Base-by-base conservation (phyloP, 2,888 invertebrate genomes). In the Bimastos eiseni region DNA sequence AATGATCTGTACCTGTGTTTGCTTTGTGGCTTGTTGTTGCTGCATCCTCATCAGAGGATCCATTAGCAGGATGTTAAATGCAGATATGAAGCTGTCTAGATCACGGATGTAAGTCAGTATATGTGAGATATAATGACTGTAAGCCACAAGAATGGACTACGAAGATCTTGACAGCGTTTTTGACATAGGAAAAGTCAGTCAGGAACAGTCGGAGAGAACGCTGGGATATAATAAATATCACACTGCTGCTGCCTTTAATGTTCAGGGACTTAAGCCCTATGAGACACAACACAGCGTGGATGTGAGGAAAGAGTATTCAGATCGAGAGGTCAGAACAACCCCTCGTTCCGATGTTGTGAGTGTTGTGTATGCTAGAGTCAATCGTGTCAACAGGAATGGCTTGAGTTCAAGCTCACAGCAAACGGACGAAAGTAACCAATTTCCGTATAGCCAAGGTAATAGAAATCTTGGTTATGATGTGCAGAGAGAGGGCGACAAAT, bases 81-180 rank as follows among this genome's bases (percentile, higher is more conserved):
- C 24, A 55, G 55, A 44, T 44, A 19, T 55, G 55, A 55, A 24
- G 17, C 8, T n/a, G 30, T 70, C 70, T 70, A 70, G 70, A 30
- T 8, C 0, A 70, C 70, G 70, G 70, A 70, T 70, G 70, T 70
- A 13, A 4, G 17, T n/a, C 2, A 1, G 30, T n/a, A n/a, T 8
- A 70, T 70, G 70, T 8, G 8, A 70, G 70, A n/a, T 70, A 30
- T n/a, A 11, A 30, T 70, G 70, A n/a, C n/a, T 70, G 8, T n/a
- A 70, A 30, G 0, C n/a, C 30, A 70, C 30, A 34, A 86, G 36
- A 86, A 86, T 86, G 86, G 86, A 86, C n/a, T 86, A 86, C 37
- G 86, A 86, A 86, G 86, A 86, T 33, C 86, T 86, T 6, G 86
- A 86, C 11, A 86, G 36, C 21, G 24, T 86, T 86, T 34, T 86